Evolutionary conservation across 2,113 vertebrate genomes (phyloP).

Genomic region (Terrapene triunguis): DNA sequence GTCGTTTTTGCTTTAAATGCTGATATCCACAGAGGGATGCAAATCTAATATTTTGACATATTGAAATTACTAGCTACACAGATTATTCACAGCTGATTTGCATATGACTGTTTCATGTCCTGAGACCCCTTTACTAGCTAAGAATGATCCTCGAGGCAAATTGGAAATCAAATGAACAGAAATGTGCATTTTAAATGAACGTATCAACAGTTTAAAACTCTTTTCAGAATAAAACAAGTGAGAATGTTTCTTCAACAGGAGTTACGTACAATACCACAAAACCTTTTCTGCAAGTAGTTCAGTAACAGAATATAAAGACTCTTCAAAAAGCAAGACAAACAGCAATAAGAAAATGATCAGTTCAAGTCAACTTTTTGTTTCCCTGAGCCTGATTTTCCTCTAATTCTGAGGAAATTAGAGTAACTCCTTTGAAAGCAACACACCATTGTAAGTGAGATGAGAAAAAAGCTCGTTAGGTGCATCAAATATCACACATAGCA

Average conservation of each 20-base stretch:
- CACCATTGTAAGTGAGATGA: background rate
- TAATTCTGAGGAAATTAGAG: background rate
- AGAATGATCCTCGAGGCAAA: constrained; percentile 26
- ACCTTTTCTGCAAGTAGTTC: background rate
- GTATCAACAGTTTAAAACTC: background rate
- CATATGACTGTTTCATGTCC: constrained; percentile 55
- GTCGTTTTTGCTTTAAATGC: constrained; percentile 30
- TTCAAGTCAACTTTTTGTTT: background rate
- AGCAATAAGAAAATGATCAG: background rate
- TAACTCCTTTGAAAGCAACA: background rate
- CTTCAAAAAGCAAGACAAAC: background rate
- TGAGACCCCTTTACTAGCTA: constrained; percentile 48
- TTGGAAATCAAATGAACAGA: background rate
- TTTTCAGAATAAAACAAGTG: background rate
- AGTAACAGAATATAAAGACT: background rate
- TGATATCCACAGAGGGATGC: constrained; percentile 36
- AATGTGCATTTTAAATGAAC: background rate
- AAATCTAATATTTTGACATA: constrained; percentile 41
- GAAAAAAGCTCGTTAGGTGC: background rate
- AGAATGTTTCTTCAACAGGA: background rate
- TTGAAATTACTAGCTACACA: constrained; percentile 43
- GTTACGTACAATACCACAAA: background rate
- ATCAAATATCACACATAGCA: background rate
- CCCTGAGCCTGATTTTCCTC: background rate
- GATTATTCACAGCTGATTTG: constrained; percentile 46